Evolutionary conservation across 2,113 vertebrate species (phyloP).

Genomic region (Saccopteryx bilineata): DNA sequence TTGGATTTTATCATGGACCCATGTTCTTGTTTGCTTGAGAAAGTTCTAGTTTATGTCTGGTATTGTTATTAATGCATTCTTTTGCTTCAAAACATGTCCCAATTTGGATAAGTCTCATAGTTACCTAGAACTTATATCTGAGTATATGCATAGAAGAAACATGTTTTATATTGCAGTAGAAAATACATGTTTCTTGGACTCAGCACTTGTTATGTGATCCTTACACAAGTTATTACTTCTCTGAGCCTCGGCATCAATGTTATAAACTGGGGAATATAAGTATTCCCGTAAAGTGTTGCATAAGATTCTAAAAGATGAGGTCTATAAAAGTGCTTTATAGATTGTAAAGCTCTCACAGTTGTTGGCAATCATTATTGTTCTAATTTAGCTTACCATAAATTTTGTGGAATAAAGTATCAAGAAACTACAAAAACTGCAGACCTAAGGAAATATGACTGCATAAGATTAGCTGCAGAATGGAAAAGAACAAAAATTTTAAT

Average conservation of each 20-base stretch:
- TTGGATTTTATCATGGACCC: not conserved
- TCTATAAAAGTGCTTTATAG: constrained; percentile 36
- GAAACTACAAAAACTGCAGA: not conserved
- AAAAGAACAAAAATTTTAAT: constrained; percentile 21
- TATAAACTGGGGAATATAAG: constrained; percentile 23
- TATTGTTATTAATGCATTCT: not conserved
- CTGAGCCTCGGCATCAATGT: not conserved
- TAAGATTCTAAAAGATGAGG: not conserved
- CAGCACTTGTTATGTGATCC: not conserved
- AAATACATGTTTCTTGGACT: not conserved
- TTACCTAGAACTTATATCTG: not conserved
- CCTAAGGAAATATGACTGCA: not conserved
- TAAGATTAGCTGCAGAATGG: not conserved
- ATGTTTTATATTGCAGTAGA: not conserved
- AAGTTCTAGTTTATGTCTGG: not conserved
- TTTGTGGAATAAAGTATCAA: not conserved
- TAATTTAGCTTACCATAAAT: constrained; percentile 52
- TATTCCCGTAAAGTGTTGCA: not conserved
- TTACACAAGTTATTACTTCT: not conserved
- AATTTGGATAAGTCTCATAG: not conserved
- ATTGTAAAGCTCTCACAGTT: constrained; percentile 34
- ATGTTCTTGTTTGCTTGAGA: not conserved
- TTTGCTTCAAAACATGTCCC: not conserved
- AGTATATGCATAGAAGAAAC: not conserved
- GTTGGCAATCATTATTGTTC: not conserved